Base-by-base conservation (phyloP, 1,140 invertebrate genomes). In the Drosophila auraria region DNA sequence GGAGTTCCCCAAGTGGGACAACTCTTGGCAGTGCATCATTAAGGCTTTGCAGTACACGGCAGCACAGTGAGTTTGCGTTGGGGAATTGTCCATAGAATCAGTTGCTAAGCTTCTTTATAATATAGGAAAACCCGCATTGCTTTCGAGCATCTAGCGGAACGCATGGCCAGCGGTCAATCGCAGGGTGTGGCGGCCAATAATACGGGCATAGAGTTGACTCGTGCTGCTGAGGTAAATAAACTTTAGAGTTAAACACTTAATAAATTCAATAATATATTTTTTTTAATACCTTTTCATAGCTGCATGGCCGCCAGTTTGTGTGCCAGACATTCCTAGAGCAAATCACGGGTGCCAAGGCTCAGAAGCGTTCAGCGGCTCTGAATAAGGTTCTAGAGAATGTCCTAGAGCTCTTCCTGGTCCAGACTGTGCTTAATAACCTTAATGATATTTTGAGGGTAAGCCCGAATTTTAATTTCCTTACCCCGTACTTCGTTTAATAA, bases 101-200 rank as follows among this genome's bases (percentile, higher is more conserved):
- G 3, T 0, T 40, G 0, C 0, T 15, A 25, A 27, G 1, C 36
- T 27, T 38, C 17, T 64, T 33, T 15, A 30, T n/a, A n/a, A n/a
- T 94, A 15, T 82, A 97, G 96, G n/a, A 96, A 96, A 94, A 95
- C 97, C 66, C 94, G 94, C 36, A 73, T 94, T 33, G 95, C 95
- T 42, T 95, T 95, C 44, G 93, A 95, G 17, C 95, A 96, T 71
- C 95, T 97, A 53, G 95, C 96, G 62, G 94, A 94, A 49, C 93
- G 95, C 69, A 95, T 96, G 53, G 94, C 94, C 45, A 93, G 73
- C 38, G 96, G 96, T 33, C 89, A 94, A 65, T 93, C 94, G 0
- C 94, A 94, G 33, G 96, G 97, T 86, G 95, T 97, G 84, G 97
- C 97, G 1, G 97, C 97, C 96, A 98, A 98, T 92, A 94, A 95